Conservation (phyloP, 2,797 vertebrate species). For the Catharus ustulatus region DNA sequence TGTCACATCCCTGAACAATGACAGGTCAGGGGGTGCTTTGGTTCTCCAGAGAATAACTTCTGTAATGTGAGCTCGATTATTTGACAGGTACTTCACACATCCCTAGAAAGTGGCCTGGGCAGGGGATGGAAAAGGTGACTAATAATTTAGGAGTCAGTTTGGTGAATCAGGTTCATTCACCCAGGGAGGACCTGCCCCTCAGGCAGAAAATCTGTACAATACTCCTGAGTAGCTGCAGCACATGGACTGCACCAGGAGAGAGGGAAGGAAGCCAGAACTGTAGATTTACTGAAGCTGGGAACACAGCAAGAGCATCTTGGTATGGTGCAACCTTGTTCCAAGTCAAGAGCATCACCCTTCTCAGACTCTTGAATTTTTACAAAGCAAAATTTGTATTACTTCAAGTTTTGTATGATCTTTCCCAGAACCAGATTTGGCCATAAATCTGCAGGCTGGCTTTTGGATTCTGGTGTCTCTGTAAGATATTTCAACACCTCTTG, state of each 20-base stretch:
- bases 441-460: not conserved
- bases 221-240: not conserved
- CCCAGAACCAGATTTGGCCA: not conserved
- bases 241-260: rapidly evolving
- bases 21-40: not conserved
- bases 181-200: not conserved
- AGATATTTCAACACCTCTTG: rapidly evolving
- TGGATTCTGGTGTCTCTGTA: not conserved
- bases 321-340: not conserved
- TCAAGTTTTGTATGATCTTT: not conserved
- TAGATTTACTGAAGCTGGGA: not conserved
- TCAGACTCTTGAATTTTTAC: not conserved
- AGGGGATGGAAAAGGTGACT: not conserved
- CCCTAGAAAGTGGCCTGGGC: not conserved
- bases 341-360: not conserved
- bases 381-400: not conserved
- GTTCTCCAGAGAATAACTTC: not conserved
- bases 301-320: not conserved
- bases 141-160: not conserved
- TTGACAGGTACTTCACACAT: not conserved
- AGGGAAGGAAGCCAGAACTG: not conserved
- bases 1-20: not conserved
- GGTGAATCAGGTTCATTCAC: not conserved
- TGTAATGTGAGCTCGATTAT: not conserved
- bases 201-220: not conserved